A percentile compares a stretch with the other conserved stretches of the same genome.
phyloP scores from a whole-genome alignment of 2,113 vertebrate genomes.

The Clarias gariepinus region DNA sequence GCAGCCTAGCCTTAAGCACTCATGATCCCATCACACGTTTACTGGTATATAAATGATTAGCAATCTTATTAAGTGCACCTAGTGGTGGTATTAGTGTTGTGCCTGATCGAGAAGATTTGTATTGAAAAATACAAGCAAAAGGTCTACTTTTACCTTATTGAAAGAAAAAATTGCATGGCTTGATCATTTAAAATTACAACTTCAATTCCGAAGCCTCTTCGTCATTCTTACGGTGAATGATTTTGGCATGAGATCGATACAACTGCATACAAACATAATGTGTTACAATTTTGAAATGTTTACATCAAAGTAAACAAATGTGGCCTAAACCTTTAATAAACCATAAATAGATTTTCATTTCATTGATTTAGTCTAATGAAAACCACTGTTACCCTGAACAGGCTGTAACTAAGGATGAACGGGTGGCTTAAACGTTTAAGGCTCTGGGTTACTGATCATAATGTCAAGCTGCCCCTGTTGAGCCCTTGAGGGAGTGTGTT shows the following conservation, averaged over 20 bases:
- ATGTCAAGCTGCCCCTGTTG: no score
- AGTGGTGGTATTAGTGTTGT: no score
- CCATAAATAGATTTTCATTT: no score
- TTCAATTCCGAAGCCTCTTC: not conserved
- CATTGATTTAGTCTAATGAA: not conserved
- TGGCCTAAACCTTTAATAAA: not conserved
- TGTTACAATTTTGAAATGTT: not conserved
- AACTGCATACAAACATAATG: not conserved
- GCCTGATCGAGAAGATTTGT: not conserved
- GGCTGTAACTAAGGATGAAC: not conserved
- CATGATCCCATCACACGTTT: no score
- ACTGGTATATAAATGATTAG: no score
- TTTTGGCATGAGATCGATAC: not conserved
- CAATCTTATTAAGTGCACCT: no score
- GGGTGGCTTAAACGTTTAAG: no score
- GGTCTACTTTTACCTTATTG: not conserved
- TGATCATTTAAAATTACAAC: not conserved
- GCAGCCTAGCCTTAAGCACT: no score
- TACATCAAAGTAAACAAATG: not conserved
- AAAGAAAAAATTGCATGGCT: not conserved
- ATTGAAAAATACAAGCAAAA: not conserved
- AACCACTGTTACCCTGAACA: not conserved
- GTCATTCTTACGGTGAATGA: not conserved
- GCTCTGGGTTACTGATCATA: no score
- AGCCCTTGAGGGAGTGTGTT: not conserved